phyloP scores from a whole-genome alignment of 2,888 invertebrate species.

The Pyrrhosoma nymphula region DNA sequence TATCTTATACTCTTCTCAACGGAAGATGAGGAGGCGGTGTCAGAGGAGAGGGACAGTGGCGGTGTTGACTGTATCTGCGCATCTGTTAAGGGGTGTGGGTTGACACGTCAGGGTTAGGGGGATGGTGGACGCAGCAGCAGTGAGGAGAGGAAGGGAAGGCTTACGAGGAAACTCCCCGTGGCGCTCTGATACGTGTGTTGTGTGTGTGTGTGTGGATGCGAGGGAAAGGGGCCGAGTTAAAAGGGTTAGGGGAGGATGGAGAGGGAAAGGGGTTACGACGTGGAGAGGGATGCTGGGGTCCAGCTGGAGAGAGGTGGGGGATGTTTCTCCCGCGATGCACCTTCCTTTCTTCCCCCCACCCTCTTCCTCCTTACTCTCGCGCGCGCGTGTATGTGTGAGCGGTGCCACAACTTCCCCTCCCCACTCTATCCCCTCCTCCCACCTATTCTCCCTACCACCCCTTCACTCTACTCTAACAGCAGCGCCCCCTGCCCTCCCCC shows the following conservation, averaged over 20 bases:
- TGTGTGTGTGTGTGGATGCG: not conserved
- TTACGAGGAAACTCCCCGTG: constrained; percentile 41
- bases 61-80: constrained; percentile 35
- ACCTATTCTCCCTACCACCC: not conserved
- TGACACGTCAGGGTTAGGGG: not conserved
- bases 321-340: not conserved
- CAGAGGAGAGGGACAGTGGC: not conserved
- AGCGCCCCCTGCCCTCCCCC: not conserved
- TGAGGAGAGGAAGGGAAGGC: constrained; percentile 1
- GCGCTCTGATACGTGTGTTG: not conserved
- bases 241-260: not conserved
- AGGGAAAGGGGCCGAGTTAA: not conserved
- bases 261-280: not conserved
- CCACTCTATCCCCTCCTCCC: not conserved
- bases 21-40: not conserved
- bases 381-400: not conserved
- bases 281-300: not conserved
- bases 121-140: constrained; percentile 16
- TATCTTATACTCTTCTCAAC: not conserved
- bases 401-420: not conserved
- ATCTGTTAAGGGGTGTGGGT: constrained; percentile 32
- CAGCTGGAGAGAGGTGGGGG: constrained; percentile 6
- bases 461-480: not conserved
- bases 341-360: not conserved
- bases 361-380: not conserved